These are phyloP conservation scores for Tapirus terrestris DNA, from an alignment of 2,113 vertebrate species.

Conservation along the genomic window DNA sequence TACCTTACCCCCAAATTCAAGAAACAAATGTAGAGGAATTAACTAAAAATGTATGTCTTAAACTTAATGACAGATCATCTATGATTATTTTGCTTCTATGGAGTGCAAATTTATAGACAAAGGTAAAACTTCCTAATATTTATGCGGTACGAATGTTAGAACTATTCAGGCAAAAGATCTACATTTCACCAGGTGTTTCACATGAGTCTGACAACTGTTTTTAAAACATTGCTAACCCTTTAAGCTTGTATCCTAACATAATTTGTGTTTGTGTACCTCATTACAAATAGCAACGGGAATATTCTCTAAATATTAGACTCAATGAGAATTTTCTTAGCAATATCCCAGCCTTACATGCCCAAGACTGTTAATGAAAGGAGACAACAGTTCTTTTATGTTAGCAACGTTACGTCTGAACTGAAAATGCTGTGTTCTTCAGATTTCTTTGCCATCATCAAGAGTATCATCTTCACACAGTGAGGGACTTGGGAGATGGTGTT, in stretches of 20 bases:
- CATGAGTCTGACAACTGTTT: conserved; percentile 89
- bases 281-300: conserved; percentile 85
- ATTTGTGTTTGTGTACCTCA: conserved; percentile 87
- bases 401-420: background rate
- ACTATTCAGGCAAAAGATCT: conserved; percentile 26
- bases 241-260: conserved; percentile 85
- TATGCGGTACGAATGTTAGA: conserved; percentile 61
- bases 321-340: conserved; percentile 85
- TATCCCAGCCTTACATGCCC: conserved; percentile 74
- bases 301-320: conserved; percentile 87
- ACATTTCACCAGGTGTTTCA: conserved; percentile 86
- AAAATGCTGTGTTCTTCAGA: background rate
- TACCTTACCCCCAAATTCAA: background rate
- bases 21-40: background rate
- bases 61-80: conserved; percentile 33
- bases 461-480: background rate
- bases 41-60: conserved; percentile 27
- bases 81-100: conserved; percentile 56
- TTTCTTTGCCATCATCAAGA: background rate
- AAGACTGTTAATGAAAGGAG: conserved; percentile 71
- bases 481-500: background rate
- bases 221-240: conserved; percentile 88
- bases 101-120: conserved; percentile 67
- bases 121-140: conserved; percentile 54
- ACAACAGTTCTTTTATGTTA: conserved; percentile 42